Base-by-base conservation (phyloP, 2,888 invertebrate genomes). In the Hyppa rectilinea region DNA sequence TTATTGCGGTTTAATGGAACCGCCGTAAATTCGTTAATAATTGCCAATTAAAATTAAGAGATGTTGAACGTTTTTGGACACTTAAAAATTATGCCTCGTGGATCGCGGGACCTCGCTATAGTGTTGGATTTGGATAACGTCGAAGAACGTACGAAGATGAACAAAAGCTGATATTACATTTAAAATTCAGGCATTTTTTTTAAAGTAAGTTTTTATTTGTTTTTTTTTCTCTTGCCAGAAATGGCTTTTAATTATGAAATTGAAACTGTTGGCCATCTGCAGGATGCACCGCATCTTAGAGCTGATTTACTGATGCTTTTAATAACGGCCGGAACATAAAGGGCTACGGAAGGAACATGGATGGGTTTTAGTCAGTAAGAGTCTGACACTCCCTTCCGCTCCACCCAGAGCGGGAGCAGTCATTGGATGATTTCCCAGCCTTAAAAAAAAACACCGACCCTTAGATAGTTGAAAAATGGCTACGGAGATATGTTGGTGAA, bases 1-100 rank as follows among this genome's bases (percentile, higher is more conserved):
- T 85, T 82, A 72, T 55, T 71, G 56, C 68, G 71, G 75, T 77
- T 78, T 88, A 86, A 87, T 87, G 87, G 85, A 76, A 64, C 64
- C 65, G 34, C 38, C 43, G 78, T 56, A 80, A 86, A 85, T 84
- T 82, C 49, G 68, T 85, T 87, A 82, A 82, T 71, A 67, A 82
- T 77, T 77, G 61, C 64, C 77, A 77, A 81, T 81, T 69, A 53
- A 53, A 78, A 81, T 84, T 80, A 82, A 47, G 58, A 50, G 38
- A 52, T 58, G 52, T 34, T 38, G 47, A 56, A 72, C 38, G 62
- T 55, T 74, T 53, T 40, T 59, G 34, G 47, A 74, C 67, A 67
- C 58, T 78, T 65, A 80, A 82, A 68, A 60, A 66, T 59, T 62
- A 45, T 43, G 50, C 1, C 47, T 38, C 14, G 50, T 64, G 53